Conservation (phyloP, 2,797 vertebrate genomes). For the Chaetophractus vellerosus region DNA sequence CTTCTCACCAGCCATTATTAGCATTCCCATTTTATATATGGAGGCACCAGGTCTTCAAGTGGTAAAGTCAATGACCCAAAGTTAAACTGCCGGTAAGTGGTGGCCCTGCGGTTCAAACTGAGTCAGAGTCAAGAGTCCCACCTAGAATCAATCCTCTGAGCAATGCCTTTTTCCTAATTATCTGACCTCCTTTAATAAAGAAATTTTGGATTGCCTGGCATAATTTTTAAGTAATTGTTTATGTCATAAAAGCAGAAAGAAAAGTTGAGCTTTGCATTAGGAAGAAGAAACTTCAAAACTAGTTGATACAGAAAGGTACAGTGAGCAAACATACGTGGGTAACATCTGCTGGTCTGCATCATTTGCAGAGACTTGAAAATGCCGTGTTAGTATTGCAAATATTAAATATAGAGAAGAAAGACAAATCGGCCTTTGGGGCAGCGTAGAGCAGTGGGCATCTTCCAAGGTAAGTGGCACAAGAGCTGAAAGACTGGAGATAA, state of each 20-base stretch:
- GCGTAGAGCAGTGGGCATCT: neutral
- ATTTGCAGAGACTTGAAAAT: neutral
- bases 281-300: neutral
- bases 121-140: neutral
- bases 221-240: neutral
- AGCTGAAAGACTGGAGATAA: neutral
- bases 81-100: neutral
- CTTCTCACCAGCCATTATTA: neutral
- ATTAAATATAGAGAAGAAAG: neutral
- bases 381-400: accelerated
- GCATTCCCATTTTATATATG: neutral
- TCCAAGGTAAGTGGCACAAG: neutral
- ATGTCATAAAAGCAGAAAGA: neutral
- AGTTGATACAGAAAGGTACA: neutral
- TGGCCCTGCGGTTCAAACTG: accelerated
- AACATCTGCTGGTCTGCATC: accelerated
- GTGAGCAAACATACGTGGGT: accelerated
- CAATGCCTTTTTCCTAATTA: neutral
- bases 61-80: neutral
- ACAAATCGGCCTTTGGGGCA: neutral
- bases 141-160: neutral
- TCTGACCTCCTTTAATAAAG: slow-evolving; percentile 54
- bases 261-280: neutral
- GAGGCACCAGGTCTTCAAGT: neutral
- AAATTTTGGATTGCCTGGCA: neutral